Evolutionary conservation across 2,888 invertebrate genomes (phyloP).

Genomic region (Mechanitis messenoides): DNA sequence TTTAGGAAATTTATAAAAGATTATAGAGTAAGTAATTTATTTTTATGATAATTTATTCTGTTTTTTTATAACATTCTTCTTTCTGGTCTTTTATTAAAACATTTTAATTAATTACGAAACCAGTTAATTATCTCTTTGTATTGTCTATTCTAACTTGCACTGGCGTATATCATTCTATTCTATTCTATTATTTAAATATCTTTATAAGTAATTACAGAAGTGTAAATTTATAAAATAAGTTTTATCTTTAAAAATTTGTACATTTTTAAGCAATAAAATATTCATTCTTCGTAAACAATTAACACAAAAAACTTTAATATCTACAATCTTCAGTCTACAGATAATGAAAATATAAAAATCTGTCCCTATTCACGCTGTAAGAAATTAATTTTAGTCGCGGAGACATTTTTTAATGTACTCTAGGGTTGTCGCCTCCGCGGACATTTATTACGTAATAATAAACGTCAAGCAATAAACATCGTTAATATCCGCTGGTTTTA

Average conservation of each 20-base stretch:
- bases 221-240: too few relatives aligned
- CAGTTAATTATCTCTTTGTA: too few relatives aligned
- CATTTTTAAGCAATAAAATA: conserved; percentile 4
- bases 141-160: too few relatives aligned
- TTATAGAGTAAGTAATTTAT: too few relatives aligned
- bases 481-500: conserved; percentile 28
- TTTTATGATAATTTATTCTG: too few relatives aligned
- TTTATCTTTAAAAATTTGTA: too few relatives aligned
- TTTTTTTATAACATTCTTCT: too few relatives aligned
- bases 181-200: too few relatives aligned
- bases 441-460: conserved; percentile 40
- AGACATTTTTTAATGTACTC: conserved; percentile 38
- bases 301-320: conserved; percentile 11
- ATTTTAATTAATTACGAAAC: too few relatives aligned
- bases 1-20: not conserved
- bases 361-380: conserved; percentile 17
- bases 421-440: conserved; percentile 31
- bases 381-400: conserved; percentile 36
- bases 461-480: conserved; percentile 35
- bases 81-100: too few relatives aligned
- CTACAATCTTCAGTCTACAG: conserved; percentile 8
- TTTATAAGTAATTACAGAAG: too few relatives aligned
- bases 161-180: too few relatives aligned
- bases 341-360: conserved; percentile 19
- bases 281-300: conserved; percentile 1